Evolutionary conservation across 2,797 vertebrate genomes (phyloP), one percentile per base, ranked within the genome.

Genomic region (Lagocephalus sceleratus): DNA sequence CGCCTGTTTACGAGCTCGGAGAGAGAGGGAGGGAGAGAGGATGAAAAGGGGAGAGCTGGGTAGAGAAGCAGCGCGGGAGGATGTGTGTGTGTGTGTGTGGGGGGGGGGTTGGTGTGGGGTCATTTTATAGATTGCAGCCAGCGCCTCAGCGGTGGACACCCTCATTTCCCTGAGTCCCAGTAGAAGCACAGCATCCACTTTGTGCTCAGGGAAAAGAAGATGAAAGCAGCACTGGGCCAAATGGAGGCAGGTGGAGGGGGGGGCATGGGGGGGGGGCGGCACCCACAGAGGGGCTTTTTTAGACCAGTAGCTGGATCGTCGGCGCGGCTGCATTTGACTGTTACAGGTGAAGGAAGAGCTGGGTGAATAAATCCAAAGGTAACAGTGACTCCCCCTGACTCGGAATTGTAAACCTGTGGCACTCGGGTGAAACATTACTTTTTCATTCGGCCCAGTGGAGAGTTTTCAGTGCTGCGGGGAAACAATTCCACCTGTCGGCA

Each of bases 131-230:
- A 76, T 72, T 68, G 73, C 42, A 79, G 68, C 59, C 66, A 49
- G 60, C 75, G 79, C 74, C 74, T 79, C 79, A 69, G 72, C 47
- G 53, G 58, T 59, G 66, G 66, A 72, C 72, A 78, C 21, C 65
- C 73, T 84, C 71, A 71, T 76, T 63, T 60, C 59, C 78, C 77
- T 65, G 53, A 49, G 54, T 71, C 80, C 78, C 79, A 83, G 75
- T 71, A 75, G 66, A 78, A 78, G 66, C 72, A 78, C 82, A 81
- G 76, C 74, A 70, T 75, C 58, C 67, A 85, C 78, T 85, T 82
- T 87, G 74, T 81, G 75, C 74, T 79, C 35, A 2, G 66, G 82
- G 67, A 74, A 72, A 14, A 62, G 68, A 61, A 77, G 78, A 83
- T 86, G 78, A 87, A 83, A 80, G 84, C 65, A 47, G 48, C 43